phyloP scores from a whole-genome alignment of 2,888 invertebrate species.

The Oscheius sp. region DNA sequence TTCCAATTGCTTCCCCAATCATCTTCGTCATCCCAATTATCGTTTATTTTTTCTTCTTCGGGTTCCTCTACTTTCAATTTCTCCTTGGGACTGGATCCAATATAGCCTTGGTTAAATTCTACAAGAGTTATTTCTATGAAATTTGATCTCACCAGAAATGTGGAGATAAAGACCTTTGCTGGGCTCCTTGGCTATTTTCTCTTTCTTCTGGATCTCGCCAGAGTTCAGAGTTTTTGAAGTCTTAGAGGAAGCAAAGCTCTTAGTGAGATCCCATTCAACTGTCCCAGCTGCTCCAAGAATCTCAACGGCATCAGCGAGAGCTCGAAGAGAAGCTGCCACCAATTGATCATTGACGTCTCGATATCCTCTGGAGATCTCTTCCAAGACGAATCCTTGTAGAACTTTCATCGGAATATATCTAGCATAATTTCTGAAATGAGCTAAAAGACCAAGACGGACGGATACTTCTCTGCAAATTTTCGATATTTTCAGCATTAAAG shows the following conservation, averaged over 20 bases:
- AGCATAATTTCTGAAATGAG: slow-evolving; percentile 21
- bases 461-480: slow-evolving; percentile 20
- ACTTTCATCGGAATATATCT: slow-evolving; percentile 19
- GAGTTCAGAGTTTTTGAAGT: background rate
- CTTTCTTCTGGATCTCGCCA: too few species aligned
- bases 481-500: background rate
- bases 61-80: background rate
- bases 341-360: slow-evolving; percentile 27
- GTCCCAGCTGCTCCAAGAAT: slow-evolving; percentile 21
- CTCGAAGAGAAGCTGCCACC: slow-evolving; percentile 23
- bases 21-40: slow-evolving; percentile 7
- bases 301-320: slow-evolving; percentile 20
- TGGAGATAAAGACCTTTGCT: background rate
- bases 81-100: too few species aligned
- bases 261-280: slow-evolving; percentile 20
- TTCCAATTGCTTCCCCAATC: slow-evolving; percentile 22
- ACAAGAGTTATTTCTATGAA: too few species aligned
- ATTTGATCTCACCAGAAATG: too few species aligned
- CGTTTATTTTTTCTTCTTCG: background rate
- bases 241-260: background rate
- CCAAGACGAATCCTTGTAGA: slow-evolving; percentile 14
- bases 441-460: slow-evolving; percentile 15
- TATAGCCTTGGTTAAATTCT: background rate
- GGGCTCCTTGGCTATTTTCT: background rate
- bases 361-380: slow-evolving; percentile 6